A percentile compares a stretch with the other conserved stretches of the same genome.
Conservation (phyloP, 2,797 vertebrate genomes). For the Cryptoblepharus egeriae region DNA sequence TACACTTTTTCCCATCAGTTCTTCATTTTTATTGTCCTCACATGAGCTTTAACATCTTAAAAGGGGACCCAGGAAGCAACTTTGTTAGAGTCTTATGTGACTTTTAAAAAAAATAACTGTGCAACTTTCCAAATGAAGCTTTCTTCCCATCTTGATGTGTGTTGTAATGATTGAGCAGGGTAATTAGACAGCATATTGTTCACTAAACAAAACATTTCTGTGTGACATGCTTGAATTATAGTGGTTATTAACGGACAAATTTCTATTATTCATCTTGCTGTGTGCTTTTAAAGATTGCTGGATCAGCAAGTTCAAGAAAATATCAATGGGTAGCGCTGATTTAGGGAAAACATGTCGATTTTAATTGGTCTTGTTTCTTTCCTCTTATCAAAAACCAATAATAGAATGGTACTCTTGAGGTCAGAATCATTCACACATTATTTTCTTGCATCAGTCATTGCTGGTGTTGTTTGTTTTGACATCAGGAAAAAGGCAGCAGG, state of each 20-base stretch:
- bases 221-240: slow-evolving; percentile 91
- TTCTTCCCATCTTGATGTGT: slow-evolving; percentile 66
- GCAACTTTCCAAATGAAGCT: slow-evolving; percentile 58
- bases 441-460: neutral
- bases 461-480: neutral
- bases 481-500: neutral
- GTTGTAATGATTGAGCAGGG: slow-evolving; percentile 87
- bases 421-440: slow-evolving; percentile 36
- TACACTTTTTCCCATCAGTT: neutral
- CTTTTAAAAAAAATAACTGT: neutral
- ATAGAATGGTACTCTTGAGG: slow-evolving; percentile 41
- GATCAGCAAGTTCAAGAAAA: slow-evolving; percentile 76
- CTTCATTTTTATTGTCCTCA: neutral
- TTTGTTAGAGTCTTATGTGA: slow-evolving; percentile 1
- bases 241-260: slow-evolving; percentile 91
- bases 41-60: neutral
- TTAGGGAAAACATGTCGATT: slow-evolving; percentile 51
- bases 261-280: slow-evolving; percentile 88
- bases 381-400: slow-evolving; percentile 37
- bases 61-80: neutral
- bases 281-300: slow-evolving; percentile 77
- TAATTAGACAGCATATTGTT: slow-evolving; percentile 95
- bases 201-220: slow-evolving; percentile 89
- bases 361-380: slow-evolving; percentile 45
- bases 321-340: slow-evolving; percentile 59